Evolutionary conservation across 1,140 invertebrate species (phyloP), one percentile per base, ranked within the genome.

Genomic region (Neodiprion fabricii): DNA sequence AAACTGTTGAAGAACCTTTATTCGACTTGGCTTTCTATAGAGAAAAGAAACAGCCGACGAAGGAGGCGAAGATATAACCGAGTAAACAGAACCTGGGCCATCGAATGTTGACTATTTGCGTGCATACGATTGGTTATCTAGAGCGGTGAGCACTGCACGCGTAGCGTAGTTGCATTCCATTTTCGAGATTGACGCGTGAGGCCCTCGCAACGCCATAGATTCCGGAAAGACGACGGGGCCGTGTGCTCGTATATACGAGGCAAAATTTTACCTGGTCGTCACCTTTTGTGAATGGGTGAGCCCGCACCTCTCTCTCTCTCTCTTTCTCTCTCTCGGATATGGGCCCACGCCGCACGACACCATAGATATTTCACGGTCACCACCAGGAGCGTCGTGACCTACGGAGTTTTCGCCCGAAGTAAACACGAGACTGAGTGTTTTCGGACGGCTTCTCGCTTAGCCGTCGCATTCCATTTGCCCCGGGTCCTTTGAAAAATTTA

Each of bases 381-480:
- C 28, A 40, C 1, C 2, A 40, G 2, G 2, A 40, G 28, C 28
- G 5, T 40, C 28, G 5, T 40, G 28, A 40, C 28, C 28, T 40
- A 17, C 53, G 11, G n/a, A 61, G 53, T 61, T 17, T 61, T 61
- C 53, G 53, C 4, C n/a, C n/a, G 53, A 17, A 9, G 53, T 61
- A 61, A 61, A 61, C 53, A 61, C 11, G 53, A 40, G 53, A 61
- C 53, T 9, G n/a, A 61, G 11, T 61, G 53, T 61, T 17, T 61
- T 61, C 7, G 53, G 53, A 14, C 4, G 53, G 53, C 4, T 61
- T 61, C 53, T 61, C 53, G 53, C 53, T 17, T 14, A 17, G n/a
- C 53, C 53, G 53, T 61, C 53, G 53, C 53, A 61, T 61, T 61
- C 53, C 53, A 8, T 61, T 61, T 61, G 53, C 53, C 53, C 53